Evolutionary conservation across 2,113 vertebrate species (phyloP), one percentile per base, ranked within the genome.

Genomic region (Callospermophilus lateralis): DNA sequence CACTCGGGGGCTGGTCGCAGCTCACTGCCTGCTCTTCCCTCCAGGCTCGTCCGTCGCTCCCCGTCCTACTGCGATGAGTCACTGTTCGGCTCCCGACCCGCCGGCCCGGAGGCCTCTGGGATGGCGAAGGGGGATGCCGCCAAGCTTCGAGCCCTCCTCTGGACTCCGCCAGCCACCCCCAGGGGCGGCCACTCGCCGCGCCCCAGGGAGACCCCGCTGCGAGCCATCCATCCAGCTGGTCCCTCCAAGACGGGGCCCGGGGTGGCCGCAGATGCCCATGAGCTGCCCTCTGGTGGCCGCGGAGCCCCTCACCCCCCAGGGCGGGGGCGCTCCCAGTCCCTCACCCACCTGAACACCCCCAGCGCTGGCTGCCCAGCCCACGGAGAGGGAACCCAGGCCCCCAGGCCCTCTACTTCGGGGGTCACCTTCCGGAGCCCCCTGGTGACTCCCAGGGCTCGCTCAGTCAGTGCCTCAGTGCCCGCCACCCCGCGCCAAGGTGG

Each of bases 31-130:
- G 80, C 28, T 74, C 65, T 87, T 73, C 39, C 34, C 53, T 76
- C 61, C 84, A 99, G 99, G 95, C 65, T 98, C 67, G 94, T 98
- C 30, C 84, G 96, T 22, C 98, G 96, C 94, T 91, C 97, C 6
- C 98, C 98, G 0, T 99, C 98, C 61, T 99, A 98, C 93, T 99
- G 99, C 22, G 99, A 99, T 2, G 99, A 99, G 93, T 98, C 98
- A 0, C 97, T 99, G 0, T 99, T 99, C 4, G 98, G 98, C 81
- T 68, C 96, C 74, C 93, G 73, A 67, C 77, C 93, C 0, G 6
- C 94, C 13, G 9, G 78, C 84, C 77, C 93, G 95, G 76, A 98
- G 19, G 45, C 98, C 3, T 93, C 98, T 0, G n/a, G 97, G 94
- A 93, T 97, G 95, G 89, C 89, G 6, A 96, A 95, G 19, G 98